These are phyloP conservation scores for Bombus terrestris DNA, from an alignment of 1,140 invertebrate genomes.

Conservation along the genomic window DNA sequence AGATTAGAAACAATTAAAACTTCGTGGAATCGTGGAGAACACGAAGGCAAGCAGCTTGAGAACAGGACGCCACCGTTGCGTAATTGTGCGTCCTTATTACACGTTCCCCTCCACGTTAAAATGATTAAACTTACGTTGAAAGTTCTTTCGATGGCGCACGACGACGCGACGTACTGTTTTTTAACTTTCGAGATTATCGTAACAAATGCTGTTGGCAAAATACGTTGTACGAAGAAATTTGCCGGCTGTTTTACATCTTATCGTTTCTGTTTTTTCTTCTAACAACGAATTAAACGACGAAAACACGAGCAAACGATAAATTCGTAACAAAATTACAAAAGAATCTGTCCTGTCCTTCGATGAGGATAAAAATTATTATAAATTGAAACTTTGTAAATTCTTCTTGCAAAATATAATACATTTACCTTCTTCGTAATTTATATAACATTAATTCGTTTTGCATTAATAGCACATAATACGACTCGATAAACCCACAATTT, in stretches of 20 bases:
- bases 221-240: not conserved
- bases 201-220: not conserved
- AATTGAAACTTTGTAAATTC: not conserved
- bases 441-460: not conserved
- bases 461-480: not conserved
- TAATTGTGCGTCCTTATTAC: slow-evolving; percentile 5
- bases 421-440: not conserved
- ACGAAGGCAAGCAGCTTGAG: not conserved
- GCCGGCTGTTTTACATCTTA: not conserved
- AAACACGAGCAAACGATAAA: too few relatives aligned
- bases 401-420: not conserved
- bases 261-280: not conserved
- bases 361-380: not conserved
- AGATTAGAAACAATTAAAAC: slow-evolving; percentile 28
- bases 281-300: not conserved
- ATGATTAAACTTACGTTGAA: not conserved
- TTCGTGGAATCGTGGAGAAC: not conserved
- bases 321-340: too few relatives aligned
- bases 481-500: not conserved
- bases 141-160: not conserved
- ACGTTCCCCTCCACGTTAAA: not conserved
- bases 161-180: not conserved
- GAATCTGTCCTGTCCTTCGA: too few relatives aligned
- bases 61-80: not conserved
- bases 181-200: not conserved